These are phyloP conservation scores for Mycogona germanica DNA, from an alignment of 2,888 invertebrate genomes.

Conservation along the genomic window DNA sequence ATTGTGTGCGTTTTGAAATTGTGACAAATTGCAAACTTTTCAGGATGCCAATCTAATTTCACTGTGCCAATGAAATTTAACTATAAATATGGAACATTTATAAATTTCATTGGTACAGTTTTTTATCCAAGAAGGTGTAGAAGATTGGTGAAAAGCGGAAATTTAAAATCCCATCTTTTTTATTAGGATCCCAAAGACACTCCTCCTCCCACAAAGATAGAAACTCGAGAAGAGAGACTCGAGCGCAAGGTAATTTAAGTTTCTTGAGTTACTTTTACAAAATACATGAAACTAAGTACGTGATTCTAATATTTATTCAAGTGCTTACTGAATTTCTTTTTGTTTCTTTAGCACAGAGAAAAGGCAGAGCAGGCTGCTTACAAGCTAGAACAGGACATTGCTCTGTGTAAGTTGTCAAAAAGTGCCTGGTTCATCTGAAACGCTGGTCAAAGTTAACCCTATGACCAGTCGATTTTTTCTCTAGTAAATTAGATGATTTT, in stretches of 20 bases:
- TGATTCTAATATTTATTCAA: background rate
- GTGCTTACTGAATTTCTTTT: constrained; percentile 17
- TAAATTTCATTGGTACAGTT: no score
- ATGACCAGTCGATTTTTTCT: background rate
- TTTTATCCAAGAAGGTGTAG: no score
- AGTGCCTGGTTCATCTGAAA: background rate
- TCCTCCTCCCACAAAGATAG: constrained; percentile 86
- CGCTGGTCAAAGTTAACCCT: background rate
- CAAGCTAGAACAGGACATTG: constrained; percentile 95
- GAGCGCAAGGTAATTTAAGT: constrained; percentile 51
- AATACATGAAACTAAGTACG: background rate
- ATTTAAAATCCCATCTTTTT: constrained; percentile 18
- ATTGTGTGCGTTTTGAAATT: no score
- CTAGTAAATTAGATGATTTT: background rate
- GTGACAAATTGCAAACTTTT: no score
- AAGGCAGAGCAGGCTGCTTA: constrained; percentile 95
- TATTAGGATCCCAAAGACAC: constrained; percentile 88
- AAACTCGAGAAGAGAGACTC: constrained; percentile 84
- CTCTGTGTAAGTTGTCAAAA: constrained; percentile 48
- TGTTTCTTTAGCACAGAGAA: constrained; percentile 62
- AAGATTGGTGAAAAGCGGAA: background rate
- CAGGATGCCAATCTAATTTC: no score
- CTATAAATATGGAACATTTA: no score
- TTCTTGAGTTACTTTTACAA: constrained; percentile 15
- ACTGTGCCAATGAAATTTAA: no score